Conservation (phyloP, 2,888 invertebrate genomes). For the Xylophagus ater region DNA sequence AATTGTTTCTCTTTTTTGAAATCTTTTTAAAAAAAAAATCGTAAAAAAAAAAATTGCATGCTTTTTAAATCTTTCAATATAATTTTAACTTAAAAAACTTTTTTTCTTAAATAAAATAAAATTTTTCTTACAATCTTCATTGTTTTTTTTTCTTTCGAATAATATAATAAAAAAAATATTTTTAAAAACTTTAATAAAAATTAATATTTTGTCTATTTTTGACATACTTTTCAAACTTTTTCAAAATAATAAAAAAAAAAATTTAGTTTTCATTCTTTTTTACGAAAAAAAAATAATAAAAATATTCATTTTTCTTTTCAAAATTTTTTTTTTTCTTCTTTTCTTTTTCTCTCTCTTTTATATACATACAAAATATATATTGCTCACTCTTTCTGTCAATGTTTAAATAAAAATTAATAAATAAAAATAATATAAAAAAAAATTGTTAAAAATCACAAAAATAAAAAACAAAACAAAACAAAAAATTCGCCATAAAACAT, state of each 20-base stretch:
- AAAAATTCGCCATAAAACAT: slow-evolving; percentile 13
- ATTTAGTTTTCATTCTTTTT: no score
- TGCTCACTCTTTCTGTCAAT: slow-evolving; percentile 11
- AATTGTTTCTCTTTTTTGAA: no score
- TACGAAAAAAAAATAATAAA: slow-evolving; percentile 1
- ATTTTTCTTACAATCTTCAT: slow-evolving; percentile 1
- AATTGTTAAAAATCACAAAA: not conserved
- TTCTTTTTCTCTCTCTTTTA: slow-evolving; percentile 4
- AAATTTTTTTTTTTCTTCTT: slow-evolving; percentile 6
- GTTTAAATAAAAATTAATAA: slow-evolving; percentile 2
- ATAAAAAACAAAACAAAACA: slow-evolving; percentile 7
- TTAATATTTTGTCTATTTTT: no score
- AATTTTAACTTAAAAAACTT: no score
- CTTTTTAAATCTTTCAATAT: no score
- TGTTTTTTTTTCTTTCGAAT: not conserved
- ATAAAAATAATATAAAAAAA: not conserved
- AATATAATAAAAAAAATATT: no score
- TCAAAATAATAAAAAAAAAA: slow-evolving; percentile 1
- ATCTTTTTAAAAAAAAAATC: no score
- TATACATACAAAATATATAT: slow-evolving; percentile 10
- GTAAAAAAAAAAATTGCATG: no score
- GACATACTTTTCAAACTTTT: slow-evolving; percentile 20
- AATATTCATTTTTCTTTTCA: slow-evolving; percentile 11
- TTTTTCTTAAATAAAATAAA: no score
- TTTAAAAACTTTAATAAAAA: no score